Conservation (phyloP, 2,888 invertebrate species). For the Agonopterix heracliana region DNA sequence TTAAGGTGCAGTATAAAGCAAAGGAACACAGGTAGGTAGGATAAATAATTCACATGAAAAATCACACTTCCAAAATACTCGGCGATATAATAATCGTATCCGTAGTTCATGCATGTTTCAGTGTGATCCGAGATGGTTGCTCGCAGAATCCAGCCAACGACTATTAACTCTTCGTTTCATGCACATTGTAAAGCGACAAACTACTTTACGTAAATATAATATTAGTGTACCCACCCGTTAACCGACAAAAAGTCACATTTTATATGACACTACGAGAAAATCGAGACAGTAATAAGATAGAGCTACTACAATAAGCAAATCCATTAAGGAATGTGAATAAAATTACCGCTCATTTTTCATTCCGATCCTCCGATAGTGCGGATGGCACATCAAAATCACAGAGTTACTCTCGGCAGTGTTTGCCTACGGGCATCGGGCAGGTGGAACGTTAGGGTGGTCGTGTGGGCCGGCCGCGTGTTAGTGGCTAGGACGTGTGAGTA, state of each 20-base stretch:
- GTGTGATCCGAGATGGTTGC: slow-evolving; percentile 46
- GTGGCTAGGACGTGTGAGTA: slow-evolving; percentile 41
- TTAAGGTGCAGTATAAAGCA: slow-evolving; percentile 53
- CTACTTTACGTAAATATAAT: slow-evolving; percentile 73
- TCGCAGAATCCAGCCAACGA: slow-evolving; percentile 50
- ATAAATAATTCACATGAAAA: slow-evolving; percentile 70
- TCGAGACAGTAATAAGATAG: slow-evolving; percentile 72
- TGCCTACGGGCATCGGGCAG: slow-evolving; percentile 25
- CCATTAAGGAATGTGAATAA: slow-evolving; percentile 71
- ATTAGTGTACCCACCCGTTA: slow-evolving; percentile 74
- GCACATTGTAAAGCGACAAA: slow-evolving; percentile 73
- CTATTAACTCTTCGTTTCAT: slow-evolving; percentile 55
- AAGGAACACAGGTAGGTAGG: slow-evolving; percentile 67
- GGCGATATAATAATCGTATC: slow-evolving; percentile 44
- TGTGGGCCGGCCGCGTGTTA: slow-evolving; percentile 23
- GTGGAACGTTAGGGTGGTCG: slow-evolving; percentile 6
- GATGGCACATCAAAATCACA: slow-evolving; percentile 60
- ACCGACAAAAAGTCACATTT: slow-evolving; percentile 63
- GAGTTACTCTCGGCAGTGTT: slow-evolving; percentile 45
- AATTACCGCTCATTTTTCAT: slow-evolving; percentile 62
- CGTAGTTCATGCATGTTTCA: slow-evolving; percentile 56
- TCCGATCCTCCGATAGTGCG: slow-evolving; percentile 63
- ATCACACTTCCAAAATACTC: slow-evolving; percentile 67
- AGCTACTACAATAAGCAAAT: slow-evolving; percentile 74
- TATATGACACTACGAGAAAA: slow-evolving; percentile 68